These are phyloP conservation scores for Macquaria australasica DNA, from an alignment of 2,113 vertebrate species.

Conservation along the genomic window DNA sequence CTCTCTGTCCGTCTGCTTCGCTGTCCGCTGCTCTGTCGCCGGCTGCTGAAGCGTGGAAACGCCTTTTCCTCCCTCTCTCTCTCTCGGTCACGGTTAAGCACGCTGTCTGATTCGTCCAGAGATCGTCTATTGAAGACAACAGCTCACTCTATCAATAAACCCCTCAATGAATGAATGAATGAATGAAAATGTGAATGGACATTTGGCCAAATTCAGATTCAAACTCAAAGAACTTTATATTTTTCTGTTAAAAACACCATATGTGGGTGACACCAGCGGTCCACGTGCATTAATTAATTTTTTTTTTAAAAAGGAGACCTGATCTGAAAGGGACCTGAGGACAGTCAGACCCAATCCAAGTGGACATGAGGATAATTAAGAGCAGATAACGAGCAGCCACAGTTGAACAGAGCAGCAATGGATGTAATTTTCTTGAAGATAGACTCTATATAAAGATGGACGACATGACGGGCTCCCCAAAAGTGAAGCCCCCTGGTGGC, in stretches of 20 bases:
- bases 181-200: not conserved
- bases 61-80: constrained; percentile 70
- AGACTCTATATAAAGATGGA: too few species aligned
- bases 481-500: too few species aligned
- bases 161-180: not conserved
- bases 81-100: constrained; percentile 56
- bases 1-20: constrained; percentile 10
- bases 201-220: not conserved
- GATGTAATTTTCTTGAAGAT: too few species aligned
- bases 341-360: too few species aligned
- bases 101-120: constrained; percentile 61
- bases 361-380: too few species aligned
- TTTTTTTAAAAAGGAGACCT: too few species aligned
- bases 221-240: not conserved
- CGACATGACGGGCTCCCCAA: too few species aligned
- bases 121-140: constrained; percentile 48
- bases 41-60: constrained; percentile 79
- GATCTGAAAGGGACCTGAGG: too few species aligned
- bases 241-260: too few species aligned
- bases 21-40: constrained; percentile 65
- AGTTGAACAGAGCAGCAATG: too few species aligned
- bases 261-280: not conserved
- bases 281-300: too few species aligned
- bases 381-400: too few species aligned
- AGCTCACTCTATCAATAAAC: constrained; percentile 9